Conservation (phyloP, 2,113 vertebrate genomes). For the Regulus satrapa region DNA sequence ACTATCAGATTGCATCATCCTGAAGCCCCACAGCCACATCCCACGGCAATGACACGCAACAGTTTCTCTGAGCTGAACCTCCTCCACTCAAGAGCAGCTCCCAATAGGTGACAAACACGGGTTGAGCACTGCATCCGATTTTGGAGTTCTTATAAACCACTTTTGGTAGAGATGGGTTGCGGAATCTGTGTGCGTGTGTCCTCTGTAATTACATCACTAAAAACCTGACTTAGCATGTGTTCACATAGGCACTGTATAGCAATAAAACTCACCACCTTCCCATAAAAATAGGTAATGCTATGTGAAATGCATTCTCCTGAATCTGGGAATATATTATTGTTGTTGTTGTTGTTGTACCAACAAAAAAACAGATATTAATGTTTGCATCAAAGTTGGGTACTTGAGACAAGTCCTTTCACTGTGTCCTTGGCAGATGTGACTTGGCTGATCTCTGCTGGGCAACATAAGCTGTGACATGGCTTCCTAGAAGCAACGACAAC, state of each 20-base stretch:
- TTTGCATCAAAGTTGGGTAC: background rate
- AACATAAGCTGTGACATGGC: background rate
- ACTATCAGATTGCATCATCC: background rate
- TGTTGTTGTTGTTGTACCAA: no score
- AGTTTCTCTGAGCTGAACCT: background rate
- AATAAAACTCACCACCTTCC: background rate
- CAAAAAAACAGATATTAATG: background rate
- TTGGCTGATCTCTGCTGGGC: background rate
- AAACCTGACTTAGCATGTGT: background rate
- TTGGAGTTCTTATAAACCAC: background rate
- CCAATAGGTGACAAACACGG: background rate
- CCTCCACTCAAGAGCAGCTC: background rate
- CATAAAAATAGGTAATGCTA: background rate
- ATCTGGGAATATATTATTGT: no score
- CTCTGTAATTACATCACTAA: background rate
- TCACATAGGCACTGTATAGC: background rate
- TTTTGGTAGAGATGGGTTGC: background rate
- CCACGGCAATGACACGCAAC: conserved; percentile 4
- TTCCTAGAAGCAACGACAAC: background rate
- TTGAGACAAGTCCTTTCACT: background rate
- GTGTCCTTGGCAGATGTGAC: background rate
- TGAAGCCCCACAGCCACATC: background rate
- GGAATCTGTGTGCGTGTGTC: background rate
- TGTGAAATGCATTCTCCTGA: background rate
- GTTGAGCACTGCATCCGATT: accelerated